Evolutionary conservation across 2,797 vertebrate genomes (phyloP), one percentile per base, ranked within the genome.

Genomic region (Nannoperca obscura): DNA sequence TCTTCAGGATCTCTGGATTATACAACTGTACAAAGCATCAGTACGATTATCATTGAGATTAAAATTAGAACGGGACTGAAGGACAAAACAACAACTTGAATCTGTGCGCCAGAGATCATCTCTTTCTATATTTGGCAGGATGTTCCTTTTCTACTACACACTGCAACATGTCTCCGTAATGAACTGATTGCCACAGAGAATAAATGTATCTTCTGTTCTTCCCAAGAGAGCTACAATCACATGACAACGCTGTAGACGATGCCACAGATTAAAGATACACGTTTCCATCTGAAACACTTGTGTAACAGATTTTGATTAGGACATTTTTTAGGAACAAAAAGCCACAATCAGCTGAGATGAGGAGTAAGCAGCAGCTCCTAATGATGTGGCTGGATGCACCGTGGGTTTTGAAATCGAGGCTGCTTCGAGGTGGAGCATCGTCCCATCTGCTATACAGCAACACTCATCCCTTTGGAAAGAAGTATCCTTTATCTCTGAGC

Each of bases 381-480:
- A 78, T 72, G 66, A 67, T 24, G 72, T 10, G 34, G 62, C 24
- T 66, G 63, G 49, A 67, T 58, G 55, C 42, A 77, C 40, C 20
- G 9, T 53, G 54, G 0, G n/a, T 63, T 83, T 64, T 36, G 1
- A 77, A 84, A 75, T 59, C 5, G 14, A 62, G 34, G 74, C 49
- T 0, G 8, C 55, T 20, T 72, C n/a, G 27, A 75, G 55, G 36
- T 46, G 64, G 58, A 79, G 82, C 73, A 17, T 80, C 68, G 60
- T 70, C 55, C 71, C 19, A 30, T 74, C 71, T 53, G 50, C 80
- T 75, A 82, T 54, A 67, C 67, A 38, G 71, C 36, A 67, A 81
- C 71, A 74, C 60, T 53, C 71, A 72, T 95, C 86, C 76, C 93
- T 89, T 80, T 91, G 91, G 92, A 89, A 93, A 93, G 91, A 73